Conservation (phyloP, 2,113 vertebrate genomes). For the Myrmecobius fasciatus region DNA sequence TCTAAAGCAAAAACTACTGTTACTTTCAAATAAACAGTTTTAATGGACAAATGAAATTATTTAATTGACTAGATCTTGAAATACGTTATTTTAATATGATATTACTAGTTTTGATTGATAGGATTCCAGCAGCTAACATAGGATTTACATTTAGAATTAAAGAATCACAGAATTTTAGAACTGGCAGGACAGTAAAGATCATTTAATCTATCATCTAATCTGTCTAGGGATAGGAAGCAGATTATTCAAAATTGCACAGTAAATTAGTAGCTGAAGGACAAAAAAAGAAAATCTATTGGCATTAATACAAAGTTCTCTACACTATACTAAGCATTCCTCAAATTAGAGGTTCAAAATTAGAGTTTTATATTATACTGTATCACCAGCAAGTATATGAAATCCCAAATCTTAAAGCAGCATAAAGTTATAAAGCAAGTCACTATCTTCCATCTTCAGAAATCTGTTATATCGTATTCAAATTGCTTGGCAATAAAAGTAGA, state of each 20-base stretch:
- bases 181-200: not conserved
- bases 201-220: not conserved
- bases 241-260: not conserved
- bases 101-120: not conserved
- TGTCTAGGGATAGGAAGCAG: not conserved
- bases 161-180: not conserved
- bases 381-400: not conserved
- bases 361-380: not conserved
- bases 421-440: not conserved
- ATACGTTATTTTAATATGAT: not conserved
- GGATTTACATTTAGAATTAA: not conserved
- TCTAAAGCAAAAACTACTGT: not conserved
- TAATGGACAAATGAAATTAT: not conserved
- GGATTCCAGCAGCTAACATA: not conserved
- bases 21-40: not conserved
- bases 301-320: not conserved
- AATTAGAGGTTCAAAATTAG: not conserved
- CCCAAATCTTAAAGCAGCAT: not conserved
- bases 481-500: not conserved
- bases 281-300: not conserved
- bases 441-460: not conserved
- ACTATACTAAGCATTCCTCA: not conserved
- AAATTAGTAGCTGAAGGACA: not conserved
- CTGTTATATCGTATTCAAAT: not conserved
- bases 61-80: not conserved